phyloP scores from a whole-genome alignment of 2,797 vertebrate species.

The Prionace glauca region DNA sequence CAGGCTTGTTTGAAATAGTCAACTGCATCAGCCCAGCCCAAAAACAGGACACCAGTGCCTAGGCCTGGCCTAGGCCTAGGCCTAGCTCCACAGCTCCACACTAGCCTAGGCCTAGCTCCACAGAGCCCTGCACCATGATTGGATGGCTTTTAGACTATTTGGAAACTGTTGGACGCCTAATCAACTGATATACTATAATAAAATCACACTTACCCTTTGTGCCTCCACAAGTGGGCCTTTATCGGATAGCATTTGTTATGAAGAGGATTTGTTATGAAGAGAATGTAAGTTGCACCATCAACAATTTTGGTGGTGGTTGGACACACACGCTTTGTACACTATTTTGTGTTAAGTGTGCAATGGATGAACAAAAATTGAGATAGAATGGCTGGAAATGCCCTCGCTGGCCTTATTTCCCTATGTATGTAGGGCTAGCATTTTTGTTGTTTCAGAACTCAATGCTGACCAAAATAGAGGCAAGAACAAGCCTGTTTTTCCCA shows the following conservation, averaged over 20 bases:
- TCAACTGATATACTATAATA: background rate
- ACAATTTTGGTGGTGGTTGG: background rate
- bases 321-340: background rate
- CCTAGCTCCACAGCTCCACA: no score
- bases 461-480: background rate
- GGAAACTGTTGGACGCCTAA: background rate
- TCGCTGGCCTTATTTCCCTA: background rate
- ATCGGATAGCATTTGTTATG: background rate
- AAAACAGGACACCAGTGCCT: background rate
- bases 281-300: background rate
- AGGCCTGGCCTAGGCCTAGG: background rate
- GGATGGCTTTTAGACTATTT: background rate
- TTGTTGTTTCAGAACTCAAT: background rate
- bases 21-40: background rate
- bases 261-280: background rate
- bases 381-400: background rate
- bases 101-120: background rate
- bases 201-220: background rate
- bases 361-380: background rate
- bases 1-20: background rate
- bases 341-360: background rate
- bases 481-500: background rate
- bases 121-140: background rate
- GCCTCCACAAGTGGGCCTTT: background rate
- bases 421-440: background rate